Evolutionary conservation across 1,140 invertebrate genomes (phyloP), one percentile per base, ranked within the genome.

Genomic region (Euura saliciscinereae): DNA sequence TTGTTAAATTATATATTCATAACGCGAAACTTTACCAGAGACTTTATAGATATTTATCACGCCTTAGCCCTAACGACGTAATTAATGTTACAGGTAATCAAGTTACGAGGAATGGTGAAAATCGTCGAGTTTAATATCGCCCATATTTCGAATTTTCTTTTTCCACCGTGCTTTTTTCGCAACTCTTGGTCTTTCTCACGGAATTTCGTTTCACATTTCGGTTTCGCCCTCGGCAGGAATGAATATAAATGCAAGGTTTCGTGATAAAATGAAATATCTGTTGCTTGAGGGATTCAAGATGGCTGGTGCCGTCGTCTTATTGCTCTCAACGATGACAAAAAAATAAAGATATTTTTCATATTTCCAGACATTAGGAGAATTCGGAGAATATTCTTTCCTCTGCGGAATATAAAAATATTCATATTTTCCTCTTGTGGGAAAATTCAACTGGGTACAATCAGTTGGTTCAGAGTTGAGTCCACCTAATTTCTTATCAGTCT

Each of bases 261-360:
- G 5, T 59, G 51, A n/a, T 59, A n/a, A 59, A 59, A 59, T 59
- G 51, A 59, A 59, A 59, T 59, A n/a, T 59, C 51, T 11, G 51
- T 59, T 59, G 13, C 51, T 11, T 59, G 2, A n/a, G 13, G 51
- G 51, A n/a, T 59, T n/a, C 10, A n/a, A 59, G 13, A 8, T 59
- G 6, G 8, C 13, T 59, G 10, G 51, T 2, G 8, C 51, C 51
- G 5, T 6, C 51, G 1, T 3, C 6, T n/a, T 3, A n/a, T n/a
- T 0, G 51, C 13, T 28, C 1, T 28, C 28, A 28, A 28, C 28
- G 28, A 28, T 28, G 1, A 28, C 28, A 28, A 28, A 1, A 28
- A 28, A 28, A 28, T 28, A 28, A 28, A 28, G 28, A 28, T 28
- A 28, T 1, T 28, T 28, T 28, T 28, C 28, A 28, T 28, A 28